Base-by-base conservation (phyloP, 2,888 invertebrate genomes). In the Xylophagus ater region DNA sequence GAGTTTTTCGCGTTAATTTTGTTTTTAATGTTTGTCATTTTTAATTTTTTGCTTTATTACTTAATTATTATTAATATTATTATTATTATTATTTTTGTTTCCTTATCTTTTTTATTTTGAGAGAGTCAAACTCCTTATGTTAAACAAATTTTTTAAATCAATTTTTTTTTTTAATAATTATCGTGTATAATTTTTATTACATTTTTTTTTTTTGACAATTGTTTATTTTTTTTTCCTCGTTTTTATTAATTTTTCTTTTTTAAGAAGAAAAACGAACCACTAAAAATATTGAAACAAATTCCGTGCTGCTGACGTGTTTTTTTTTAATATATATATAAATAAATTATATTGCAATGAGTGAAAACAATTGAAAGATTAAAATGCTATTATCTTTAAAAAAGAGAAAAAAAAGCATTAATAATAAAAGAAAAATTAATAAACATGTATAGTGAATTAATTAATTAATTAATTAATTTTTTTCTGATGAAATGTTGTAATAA, bases 101-200 rank as follows among this genome's bases (percentile, higher is more conserved):
- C n/a, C n/a, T n/a, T n/a, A n/a, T n/a, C n/a, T n/a, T n/a, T n/a
- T 12, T 13, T 14, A 13, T 21, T 20, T 10, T 13, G n/a, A 37
- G 10, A 12, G 37, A 37, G 37, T 37, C 31, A 30, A 37, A 37
- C 37, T 37, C 37, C 30, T n/a, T n/a, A n/a, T n/a, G 17, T 23
- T 23, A 21, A 37, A 23, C 30, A 37, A 12, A 14, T 23, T 26
- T 10, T 13, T 10, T 9, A 26, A 10, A 26, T 26, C 26, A 5
- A 9, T 26, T 26, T 10, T 6, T 26, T 26, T 26, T 13, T 26
- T 6, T 26, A 9, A 12, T 13, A 26, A 9, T 26, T 13, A 26
- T 23, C 10, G 9, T 8, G n/a, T 13, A 26, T 9, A 26, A 26
- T 13, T 26, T 26, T 26, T 13, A 13, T 26, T 26, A 6, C n/a